phyloP scores from a whole-genome alignment of 2,888 invertebrate genomes.

The Amphipoea oculea region DNA sequence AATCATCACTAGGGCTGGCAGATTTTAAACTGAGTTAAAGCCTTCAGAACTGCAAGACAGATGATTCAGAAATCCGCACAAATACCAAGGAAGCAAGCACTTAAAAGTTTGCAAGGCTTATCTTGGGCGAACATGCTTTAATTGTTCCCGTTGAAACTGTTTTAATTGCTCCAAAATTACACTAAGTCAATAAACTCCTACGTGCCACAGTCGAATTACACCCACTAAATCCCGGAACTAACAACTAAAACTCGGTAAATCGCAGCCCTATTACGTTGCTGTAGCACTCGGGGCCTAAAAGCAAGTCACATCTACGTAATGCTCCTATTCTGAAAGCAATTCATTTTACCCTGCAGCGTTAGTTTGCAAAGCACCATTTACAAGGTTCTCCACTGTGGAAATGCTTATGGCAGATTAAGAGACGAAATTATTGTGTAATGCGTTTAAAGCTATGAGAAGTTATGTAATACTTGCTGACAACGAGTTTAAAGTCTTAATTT shows the following conservation, averaged over 20 bases:
- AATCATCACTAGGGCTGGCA: conserved; percentile 27
- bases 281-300: conserved; percentile 49
- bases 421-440: conserved; percentile 25
- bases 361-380: conserved; percentile 47
- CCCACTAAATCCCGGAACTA: conserved; percentile 30
- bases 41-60: not conserved
- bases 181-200: conserved; percentile 29
- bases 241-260: conserved; percentile 46
- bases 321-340: conserved; percentile 62
- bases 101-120: not conserved
- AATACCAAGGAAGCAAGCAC: not conserved
- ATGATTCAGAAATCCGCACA: not conserved
- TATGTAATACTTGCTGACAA: not conserved
- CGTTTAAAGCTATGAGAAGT: conserved; percentile 21
- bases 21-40: not conserved
- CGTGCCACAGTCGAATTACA: conserved; percentile 10
- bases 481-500: not conserved
- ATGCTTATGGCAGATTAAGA: conserved; percentile 24
- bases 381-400: conserved; percentile 32
- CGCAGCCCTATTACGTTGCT: conserved; percentile 39
- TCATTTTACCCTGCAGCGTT: conserved; percentile 55
- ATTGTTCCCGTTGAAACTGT: conserved; percentile 13
- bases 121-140: conserved; percentile 13
- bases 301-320: conserved; percentile 58
- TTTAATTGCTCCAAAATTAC: conserved; percentile 28